Percentiles rank a stretch among this genome's conserved stretches.
Evolutionary conservation across 2,797 vertebrate genomes (phyloP).

Genomic region (Brachymystax lenok): DNA sequence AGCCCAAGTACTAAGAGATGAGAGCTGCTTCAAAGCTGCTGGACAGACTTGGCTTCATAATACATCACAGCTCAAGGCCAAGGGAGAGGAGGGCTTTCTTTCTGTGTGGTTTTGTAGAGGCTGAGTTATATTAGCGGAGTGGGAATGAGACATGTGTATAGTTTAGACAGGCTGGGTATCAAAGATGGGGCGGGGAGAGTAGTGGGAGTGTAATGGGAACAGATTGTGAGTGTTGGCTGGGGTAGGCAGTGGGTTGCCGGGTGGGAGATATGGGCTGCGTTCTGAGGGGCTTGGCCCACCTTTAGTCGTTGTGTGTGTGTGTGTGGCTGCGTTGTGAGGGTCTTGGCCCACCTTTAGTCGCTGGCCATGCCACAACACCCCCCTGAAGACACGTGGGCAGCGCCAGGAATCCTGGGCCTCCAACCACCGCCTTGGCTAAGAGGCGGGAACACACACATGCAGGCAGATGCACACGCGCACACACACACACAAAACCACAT

Average conservation of each 20-base stretch:
- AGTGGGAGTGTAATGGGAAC: slow-evolving; percentile 60
- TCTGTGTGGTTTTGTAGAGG: slow-evolving; percentile 37
- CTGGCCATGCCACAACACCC: slow-evolving; percentile 47
- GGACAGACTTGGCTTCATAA: slow-evolving; percentile 1
- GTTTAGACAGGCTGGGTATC: slow-evolving; percentile 61
- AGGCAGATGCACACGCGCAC: neutral
- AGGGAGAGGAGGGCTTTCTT: slow-evolving; percentile 38
- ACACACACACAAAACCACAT: slow-evolving; percentile 40
- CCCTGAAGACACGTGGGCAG: slow-evolving; percentile 55
- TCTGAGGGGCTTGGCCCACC: slow-evolving; percentile 73
- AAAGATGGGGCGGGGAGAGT: slow-evolving; percentile 47
- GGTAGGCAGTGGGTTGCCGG: slow-evolving; percentile 42
- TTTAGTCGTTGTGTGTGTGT: slow-evolving; percentile 39
- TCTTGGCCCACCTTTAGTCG: slow-evolving; percentile 72
- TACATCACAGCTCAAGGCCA: slow-evolving; percentile 22
- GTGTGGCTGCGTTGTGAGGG: slow-evolving; percentile 61
- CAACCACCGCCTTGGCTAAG: slow-evolving; percentile 47
- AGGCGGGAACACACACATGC: slow-evolving; percentile 12
- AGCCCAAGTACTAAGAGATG: neutral
- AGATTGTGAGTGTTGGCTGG: slow-evolving; percentile 75
- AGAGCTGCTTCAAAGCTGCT: slow-evolving; percentile 13
- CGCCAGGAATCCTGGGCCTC: slow-evolving; percentile 66
- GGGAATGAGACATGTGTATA: slow-evolving; percentile 53
- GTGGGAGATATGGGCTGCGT: slow-evolving; percentile 48
- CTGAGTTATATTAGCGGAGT: slow-evolving; percentile 44